Base-by-base conservation (phyloP, 2,113 vertebrate species). In the Lucifuga dentata region DNA sequence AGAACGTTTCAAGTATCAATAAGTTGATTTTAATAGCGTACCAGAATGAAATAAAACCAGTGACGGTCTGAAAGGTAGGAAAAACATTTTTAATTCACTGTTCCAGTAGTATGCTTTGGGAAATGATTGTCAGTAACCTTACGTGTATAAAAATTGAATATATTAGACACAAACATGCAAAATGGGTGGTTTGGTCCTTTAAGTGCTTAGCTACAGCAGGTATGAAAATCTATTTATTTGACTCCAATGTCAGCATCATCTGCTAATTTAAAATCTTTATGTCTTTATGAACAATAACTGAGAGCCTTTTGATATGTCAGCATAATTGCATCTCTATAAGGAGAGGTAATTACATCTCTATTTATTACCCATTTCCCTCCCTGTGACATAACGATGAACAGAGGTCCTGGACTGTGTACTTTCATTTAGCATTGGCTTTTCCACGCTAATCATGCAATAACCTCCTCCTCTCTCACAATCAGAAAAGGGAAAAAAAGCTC, bases 361-460 rank as follows among this genome's bases (percentile, higher is more conserved):
- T 63, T 69, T 72, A 73, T 24, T 43, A 35, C 44, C 55, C 19
- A 35, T 21, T 64, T 64, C 59, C 26, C 26, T 57, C 44, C 51
- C 56, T 38, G 13, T 53, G 49, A 17, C 62, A 43, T n/a, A n/a
- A n/a, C 76, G 63, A 57, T 64, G 35, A 56, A 29, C 19, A 65
- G 49, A 65, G 43, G 76, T 75, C 76, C 59, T n/a, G 2, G 5
- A 32, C 36, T 65, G 50, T 84, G 78, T 80, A 21, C 56, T 71
- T 76, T 64, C 56, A 38, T 68, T 72, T 53, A 48, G 21, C 48
- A 71, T 56, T 66, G 57, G 23, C n/a, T 41, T 78, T 74, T 79
- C 24, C 66, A 61, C 67, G 59, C 55, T 80, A 50, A 81, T 86
- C 55, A 53, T 53, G 68, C 67, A 53, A 80, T 68, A 71, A 83